phyloP scores from a whole-genome alignment of 2,888 invertebrate species.

The Oscheius sp. region DNA sequence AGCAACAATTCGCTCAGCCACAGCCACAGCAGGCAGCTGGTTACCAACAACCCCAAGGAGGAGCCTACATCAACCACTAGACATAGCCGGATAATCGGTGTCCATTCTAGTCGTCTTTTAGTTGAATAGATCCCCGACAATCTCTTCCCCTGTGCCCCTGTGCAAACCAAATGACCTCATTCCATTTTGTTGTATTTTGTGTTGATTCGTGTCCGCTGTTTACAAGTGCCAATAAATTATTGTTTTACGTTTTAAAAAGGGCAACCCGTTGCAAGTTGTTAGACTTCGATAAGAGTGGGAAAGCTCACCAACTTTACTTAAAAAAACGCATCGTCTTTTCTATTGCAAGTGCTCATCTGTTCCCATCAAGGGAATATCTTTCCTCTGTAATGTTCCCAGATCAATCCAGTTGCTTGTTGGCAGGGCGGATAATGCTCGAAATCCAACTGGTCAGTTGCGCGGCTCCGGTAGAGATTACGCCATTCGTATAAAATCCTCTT shows the following conservation, averaged over 20 bases:
- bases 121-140: not conserved
- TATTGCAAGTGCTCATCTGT: no score
- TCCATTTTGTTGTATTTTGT: constrained; percentile 23
- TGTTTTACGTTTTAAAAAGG: not conserved
- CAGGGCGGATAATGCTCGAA: not conserved
- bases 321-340: no score
- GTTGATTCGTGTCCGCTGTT: not conserved
- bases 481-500: not conserved
- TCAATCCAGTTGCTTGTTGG: no score
- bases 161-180: not conserved
- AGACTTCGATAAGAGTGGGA: no score
- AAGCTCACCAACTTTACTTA: no score
- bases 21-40: constrained; percentile 9
- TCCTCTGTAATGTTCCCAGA: no score
- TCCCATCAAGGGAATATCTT: no score
- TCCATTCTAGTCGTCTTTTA: not conserved
- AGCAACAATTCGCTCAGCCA: not conserved
- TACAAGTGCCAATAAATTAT: constrained; percentile 27
- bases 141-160: not conserved
- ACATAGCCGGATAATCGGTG: not conserved
- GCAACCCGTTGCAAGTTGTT: no score
- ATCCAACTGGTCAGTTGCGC: constrained; percentile 22
- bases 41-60: not conserved
- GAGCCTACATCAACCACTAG: not conserved
- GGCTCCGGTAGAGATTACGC: constrained; percentile 7